Percentiles rank a stretch among this genome's conserved stretches.
Conservation (phyloP, 2,113 vertebrate species). For the Bufo gargarizans region DNA sequence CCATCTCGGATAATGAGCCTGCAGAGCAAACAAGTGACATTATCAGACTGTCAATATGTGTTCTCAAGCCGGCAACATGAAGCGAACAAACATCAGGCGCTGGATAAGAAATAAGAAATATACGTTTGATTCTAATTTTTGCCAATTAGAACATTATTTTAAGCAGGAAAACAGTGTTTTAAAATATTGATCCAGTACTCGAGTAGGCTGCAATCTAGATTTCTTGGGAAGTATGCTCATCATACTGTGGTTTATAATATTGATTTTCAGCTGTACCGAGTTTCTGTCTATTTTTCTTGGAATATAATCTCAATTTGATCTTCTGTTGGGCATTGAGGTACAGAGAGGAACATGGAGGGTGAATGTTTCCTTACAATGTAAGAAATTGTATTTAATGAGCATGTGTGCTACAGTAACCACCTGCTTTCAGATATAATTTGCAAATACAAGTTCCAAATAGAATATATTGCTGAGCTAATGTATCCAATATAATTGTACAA, state of each 20-base stretch:
- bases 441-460: neutral
- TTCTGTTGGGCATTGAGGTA: neutral
- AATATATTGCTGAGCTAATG: no score
- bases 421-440: neutral
- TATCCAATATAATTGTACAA: no score
- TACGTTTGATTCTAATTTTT: neutral
- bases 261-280: neutral
- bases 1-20: conserved; percentile 96
- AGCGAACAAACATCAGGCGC: neutral
- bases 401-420: neutral
- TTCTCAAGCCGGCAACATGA: neutral
- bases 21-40: conserved; percentile 34
- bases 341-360: neutral
- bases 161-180: neutral
- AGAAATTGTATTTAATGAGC: neutral
- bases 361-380: neutral
- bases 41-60: neutral
- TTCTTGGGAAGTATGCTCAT: neutral
- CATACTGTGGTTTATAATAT: conserved; percentile 1
- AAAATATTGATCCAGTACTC: neutral
- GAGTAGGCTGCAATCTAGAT: neutral
- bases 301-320: neutral
- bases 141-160: neutral
- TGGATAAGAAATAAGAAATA: neutral
- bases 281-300: neutral